phyloP scores from a whole-genome alignment of 2,113 vertebrate genomes.

The Craseonycteris thonglongyai region DNA sequence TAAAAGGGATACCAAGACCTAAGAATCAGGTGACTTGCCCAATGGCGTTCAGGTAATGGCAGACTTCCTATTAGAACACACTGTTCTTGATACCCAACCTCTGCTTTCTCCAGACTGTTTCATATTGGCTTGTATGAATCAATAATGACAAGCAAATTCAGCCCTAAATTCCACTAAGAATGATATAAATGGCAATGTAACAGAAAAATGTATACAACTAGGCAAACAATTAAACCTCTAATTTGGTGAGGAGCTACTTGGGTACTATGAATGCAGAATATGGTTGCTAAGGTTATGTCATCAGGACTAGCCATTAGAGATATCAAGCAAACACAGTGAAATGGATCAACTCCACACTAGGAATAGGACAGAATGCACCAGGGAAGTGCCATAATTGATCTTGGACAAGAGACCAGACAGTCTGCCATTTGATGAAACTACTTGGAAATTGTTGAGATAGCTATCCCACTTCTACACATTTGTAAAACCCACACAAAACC shows the following conservation, averaged over 20 bases:
- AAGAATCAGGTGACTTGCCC: neutral
- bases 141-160: conserved; percentile 17
- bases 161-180: neutral
- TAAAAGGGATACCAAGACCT: neutral
- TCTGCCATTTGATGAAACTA: conserved; percentile 1
- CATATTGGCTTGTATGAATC: neutral
- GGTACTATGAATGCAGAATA: neutral
- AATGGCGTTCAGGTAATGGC: neutral
- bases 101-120: neutral
- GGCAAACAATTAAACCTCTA: neutral
- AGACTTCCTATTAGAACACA: neutral
- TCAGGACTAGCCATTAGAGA: conserved; percentile 18
- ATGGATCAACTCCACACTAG: neutral
- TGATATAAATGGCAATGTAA: neutral
- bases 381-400: neutral
- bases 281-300: neutral
- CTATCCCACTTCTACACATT: neutral
- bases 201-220: neutral
- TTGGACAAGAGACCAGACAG: neutral
- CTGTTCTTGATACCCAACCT: neutral
- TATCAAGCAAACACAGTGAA: neutral
- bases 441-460: neutral
- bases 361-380: neutral
- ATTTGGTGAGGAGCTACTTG: neutral
- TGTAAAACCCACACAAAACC: conserved; percentile 10